Conservation (phyloP, 2,888 invertebrate species). For the Bembecia ichneumoniformis region DNA sequence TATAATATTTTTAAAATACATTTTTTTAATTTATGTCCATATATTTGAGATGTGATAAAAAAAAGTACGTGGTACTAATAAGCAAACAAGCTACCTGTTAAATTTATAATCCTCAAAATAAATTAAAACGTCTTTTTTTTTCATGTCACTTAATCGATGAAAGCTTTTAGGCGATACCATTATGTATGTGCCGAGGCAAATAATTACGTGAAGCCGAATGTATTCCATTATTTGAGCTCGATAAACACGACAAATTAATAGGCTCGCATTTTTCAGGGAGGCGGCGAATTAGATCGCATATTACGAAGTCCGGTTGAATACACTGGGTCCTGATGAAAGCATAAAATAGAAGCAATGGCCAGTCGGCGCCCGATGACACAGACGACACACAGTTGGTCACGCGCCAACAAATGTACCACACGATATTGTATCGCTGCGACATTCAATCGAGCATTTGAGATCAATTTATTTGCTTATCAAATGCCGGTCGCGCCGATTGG, state of each 20-base stretch:
- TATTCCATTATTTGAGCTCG: no score
- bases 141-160: no score
- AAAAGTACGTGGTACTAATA: no score
- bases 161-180: no score
- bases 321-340: slow-evolving; percentile 52
- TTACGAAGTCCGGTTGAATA: slow-evolving; percentile 24
- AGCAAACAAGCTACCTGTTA: no score
- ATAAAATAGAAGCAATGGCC: slow-evolving; percentile 63
- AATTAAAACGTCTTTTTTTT: no score
- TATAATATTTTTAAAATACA: no score
- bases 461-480: slow-evolving; percentile 8
- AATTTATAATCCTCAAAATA: no score
- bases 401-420: slow-evolving; percentile 31
- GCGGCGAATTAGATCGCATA: slow-evolving; percentile 14
- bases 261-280: neutral
- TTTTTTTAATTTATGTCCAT: no score
- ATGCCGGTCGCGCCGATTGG: neutral
- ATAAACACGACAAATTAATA: neutral
- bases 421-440: slow-evolving; percentile 8
- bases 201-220: no score
- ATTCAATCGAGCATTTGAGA: slow-evolving; percentile 11
- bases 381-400: slow-evolving; percentile 38
- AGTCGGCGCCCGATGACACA: slow-evolving; percentile 43
- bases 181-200: no score
- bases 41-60: no score